These are phyloP conservation scores for Gymnorhina tibicen DNA, from an alignment of 2,113 vertebrate species.

Conservation along the genomic window DNA sequence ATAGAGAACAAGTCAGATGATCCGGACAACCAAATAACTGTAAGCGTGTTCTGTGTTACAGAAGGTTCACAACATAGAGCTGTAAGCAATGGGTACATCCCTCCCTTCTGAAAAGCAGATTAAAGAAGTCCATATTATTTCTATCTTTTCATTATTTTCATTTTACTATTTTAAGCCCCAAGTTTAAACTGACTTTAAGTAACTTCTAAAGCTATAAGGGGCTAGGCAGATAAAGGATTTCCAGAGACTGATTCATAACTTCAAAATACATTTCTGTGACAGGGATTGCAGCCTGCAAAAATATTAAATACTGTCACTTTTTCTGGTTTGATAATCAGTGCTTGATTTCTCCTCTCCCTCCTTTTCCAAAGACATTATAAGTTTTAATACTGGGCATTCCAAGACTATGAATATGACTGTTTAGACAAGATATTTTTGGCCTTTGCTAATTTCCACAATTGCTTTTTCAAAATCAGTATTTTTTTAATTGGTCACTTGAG, in stretches of 20 bases:
- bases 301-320: not conserved
- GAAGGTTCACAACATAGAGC: not conserved
- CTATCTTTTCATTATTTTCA: not conserved
- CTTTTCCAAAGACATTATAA: not conserved
- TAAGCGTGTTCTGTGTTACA: not conserved
- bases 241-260: not conserved
- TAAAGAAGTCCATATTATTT: not conserved
- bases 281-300: not conserved
- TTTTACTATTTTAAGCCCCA: not conserved
- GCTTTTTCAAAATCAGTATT: not conserved
- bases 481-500: constrained; percentile 53
- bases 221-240: not conserved
- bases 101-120: not conserved
- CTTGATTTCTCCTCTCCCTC: not conserved
- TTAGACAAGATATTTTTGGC: not conserved
- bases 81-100: not conserved
- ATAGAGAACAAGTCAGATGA: not conserved
- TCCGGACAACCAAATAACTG: not conserved
- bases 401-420: not conserved
- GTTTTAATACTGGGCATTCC: not conserved
- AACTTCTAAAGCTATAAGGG: not conserved
- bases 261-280: not conserved
- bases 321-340: not conserved
- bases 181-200: not conserved
- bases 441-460: not conserved